These are phyloP conservation scores for Pteronura brasiliensis DNA, from an alignment of 2,113 vertebrate species.

Conservation along the genomic window DNA sequence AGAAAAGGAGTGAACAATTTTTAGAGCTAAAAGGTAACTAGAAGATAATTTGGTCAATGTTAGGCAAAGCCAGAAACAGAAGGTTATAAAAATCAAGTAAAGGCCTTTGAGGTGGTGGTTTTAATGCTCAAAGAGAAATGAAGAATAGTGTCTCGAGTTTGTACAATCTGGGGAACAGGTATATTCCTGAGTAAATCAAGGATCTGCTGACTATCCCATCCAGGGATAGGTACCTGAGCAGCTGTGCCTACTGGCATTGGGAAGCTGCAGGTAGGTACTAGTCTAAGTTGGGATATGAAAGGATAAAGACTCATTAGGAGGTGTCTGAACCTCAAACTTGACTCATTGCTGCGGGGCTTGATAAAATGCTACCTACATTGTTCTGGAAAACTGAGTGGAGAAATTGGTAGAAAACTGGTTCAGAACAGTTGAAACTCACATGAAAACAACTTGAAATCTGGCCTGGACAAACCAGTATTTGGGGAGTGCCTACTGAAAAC, in stretches of 20 bases:
- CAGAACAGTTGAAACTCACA: background rate
- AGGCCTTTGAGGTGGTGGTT: background rate
- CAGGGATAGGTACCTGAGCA: no score
- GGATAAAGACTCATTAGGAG: background rate
- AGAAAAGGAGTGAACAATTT: background rate
- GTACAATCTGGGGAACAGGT: background rate
- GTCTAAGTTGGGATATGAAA: background rate
- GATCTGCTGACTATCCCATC: no score
- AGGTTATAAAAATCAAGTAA: background rate
- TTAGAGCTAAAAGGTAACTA: background rate
- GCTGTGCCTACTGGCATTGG: fast-evolving
- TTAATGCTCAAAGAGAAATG: background rate
- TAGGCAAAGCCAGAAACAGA: background rate
- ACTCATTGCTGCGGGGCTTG: background rate
- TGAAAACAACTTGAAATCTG: background rate
- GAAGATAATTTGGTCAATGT: background rate
- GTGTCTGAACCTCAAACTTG: background rate
- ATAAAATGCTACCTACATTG: background rate
- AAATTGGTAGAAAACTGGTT: background rate
- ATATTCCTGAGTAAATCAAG: background rate
- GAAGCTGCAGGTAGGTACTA: background rate
- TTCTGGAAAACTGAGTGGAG: background rate
- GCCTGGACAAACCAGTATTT: background rate
- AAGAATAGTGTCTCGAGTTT: background rate
- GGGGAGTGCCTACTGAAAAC: background rate